Base-by-base conservation (phyloP, 2,888 invertebrate species). In the Ommatoiulus sabulosus region DNA sequence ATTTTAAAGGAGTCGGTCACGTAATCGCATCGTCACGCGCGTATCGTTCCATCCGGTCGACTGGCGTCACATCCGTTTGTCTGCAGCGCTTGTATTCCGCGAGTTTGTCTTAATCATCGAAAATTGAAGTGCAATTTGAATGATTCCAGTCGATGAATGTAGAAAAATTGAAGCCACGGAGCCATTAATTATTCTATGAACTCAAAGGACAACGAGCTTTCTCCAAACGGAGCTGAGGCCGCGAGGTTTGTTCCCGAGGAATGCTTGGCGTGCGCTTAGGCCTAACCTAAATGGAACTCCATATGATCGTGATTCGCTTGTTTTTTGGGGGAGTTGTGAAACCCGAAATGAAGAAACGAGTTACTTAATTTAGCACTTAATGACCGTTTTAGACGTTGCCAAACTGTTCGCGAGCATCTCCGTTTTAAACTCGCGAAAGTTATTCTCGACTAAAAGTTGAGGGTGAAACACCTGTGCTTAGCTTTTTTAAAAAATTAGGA, bases 141-240 rank as follows among this genome's bases (percentile, higher is more conserved):
- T 35, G 35, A 35, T 35, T 35, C 35, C 35, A 35, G 35, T 35
- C 35, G 35, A 35, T 35, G 35, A 35, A 35, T 35, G 35, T n/a
- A 44, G 7, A 86, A 44, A 20, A 20, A 44, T 46, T 44, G 86
- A 44, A 86, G 44, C 4, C 12, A 44, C 35, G 3, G 20, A 43
- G 35, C 15, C 44, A 86, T 44, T 44, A 35, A 12, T 44, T 88
- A 80, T 89, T 90, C 90, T 92, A 92, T 92, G 92, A 92, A 91
- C 92, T 91, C 92, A 90, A 91, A 35, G 35, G 35, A 91, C 90
- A 90, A 91, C 88, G 89, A 89, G 88, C 90, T 90, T 90, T 91
- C 91, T 90, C 91, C 91, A 90, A 90, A 89, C 87, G 92, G 92
- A 91, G 91, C 90, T 88, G 91, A 91, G 91, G 91, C 92, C 91